A percentile compares a stretch with the other conserved stretches of the same genome.
Conservation (phyloP, 2,113 vertebrate species). For the Loxodonta africana region DNA sequence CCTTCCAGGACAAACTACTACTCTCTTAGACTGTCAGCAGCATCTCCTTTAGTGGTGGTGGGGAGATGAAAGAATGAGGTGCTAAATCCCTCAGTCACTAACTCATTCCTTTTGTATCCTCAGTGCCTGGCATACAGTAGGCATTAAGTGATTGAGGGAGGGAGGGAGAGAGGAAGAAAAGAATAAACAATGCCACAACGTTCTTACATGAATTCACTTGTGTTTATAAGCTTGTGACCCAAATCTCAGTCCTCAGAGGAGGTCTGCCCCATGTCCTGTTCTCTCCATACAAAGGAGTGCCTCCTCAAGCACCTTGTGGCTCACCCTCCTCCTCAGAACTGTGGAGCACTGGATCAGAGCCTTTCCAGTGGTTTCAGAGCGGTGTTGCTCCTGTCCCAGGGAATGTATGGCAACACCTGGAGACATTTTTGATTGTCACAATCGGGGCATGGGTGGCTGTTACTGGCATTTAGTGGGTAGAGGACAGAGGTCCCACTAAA, state of each 20-base stretch:
- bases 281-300: not conserved
- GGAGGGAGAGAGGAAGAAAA: not conserved
- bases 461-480: not conserved
- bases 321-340: not conserved
- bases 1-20: not conserved
- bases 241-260: not conserved
- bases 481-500: not conserved
- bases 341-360: not conserved
- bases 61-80: not conserved
- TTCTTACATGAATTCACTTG: not conserved
- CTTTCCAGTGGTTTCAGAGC: not conserved
- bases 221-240: not conserved
- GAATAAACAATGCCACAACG: not conserved
- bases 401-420: not conserved
- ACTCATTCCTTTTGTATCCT: not conserved
- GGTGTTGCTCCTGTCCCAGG: not conserved
- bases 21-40: not conserved
- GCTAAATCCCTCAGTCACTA: not conserved
- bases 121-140: not conserved
- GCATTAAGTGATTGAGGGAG: not conserved
- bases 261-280: not conserved
- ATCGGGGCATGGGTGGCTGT: not conserved
- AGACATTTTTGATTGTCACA: not conserved
- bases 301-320: fast-evolving
- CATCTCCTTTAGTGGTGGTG: not conserved